Conservation (phyloP, 2,888 invertebrate genomes). For the Agrotis exclamationis region DNA sequence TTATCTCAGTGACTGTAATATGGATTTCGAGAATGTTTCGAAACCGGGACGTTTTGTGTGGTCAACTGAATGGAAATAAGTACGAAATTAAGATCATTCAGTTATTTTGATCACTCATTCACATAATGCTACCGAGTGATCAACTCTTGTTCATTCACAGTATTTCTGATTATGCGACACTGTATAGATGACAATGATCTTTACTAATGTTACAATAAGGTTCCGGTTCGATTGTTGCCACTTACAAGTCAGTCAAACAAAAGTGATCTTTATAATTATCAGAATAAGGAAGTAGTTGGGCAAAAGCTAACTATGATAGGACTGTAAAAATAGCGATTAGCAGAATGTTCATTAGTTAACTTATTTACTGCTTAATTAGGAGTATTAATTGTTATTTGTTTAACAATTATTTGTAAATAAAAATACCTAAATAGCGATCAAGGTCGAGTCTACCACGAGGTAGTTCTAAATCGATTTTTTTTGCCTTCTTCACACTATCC, state of each 20-base stretch:
- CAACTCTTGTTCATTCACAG: background rate
- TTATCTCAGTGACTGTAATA: background rate
- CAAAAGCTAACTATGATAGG: too few species aligned
- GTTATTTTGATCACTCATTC: conserved; percentile 21
- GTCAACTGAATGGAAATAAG: conserved; percentile 39
- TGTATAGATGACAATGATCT: too few species aligned
- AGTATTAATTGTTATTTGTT: conserved; percentile 14
- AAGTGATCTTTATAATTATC: too few species aligned
- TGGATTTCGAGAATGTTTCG: background rate
- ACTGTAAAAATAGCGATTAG: background rate
- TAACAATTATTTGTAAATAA: conserved; percentile 1
- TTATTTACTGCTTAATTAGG: conserved; percentile 46
- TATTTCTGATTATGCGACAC: too few species aligned
- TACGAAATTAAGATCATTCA: background rate
- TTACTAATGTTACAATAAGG: too few species aligned
- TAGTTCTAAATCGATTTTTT: background rate
- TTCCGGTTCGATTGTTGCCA: too few species aligned
- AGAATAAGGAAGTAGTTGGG: too few species aligned
- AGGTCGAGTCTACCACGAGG: background rate
- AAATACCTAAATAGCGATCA: conserved; percentile 12
- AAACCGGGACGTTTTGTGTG: too few species aligned
- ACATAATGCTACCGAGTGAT: conserved; percentile 23
- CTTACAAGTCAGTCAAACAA: too few species aligned
- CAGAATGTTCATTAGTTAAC: conserved; percentile 21
- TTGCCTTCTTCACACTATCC: too few species aligned